Percentiles rank a stretch among this genome's conserved stretches.
Conservation (phyloP, 2,113 vertebrate genomes). For the Amia ocellicauda region DNA sequence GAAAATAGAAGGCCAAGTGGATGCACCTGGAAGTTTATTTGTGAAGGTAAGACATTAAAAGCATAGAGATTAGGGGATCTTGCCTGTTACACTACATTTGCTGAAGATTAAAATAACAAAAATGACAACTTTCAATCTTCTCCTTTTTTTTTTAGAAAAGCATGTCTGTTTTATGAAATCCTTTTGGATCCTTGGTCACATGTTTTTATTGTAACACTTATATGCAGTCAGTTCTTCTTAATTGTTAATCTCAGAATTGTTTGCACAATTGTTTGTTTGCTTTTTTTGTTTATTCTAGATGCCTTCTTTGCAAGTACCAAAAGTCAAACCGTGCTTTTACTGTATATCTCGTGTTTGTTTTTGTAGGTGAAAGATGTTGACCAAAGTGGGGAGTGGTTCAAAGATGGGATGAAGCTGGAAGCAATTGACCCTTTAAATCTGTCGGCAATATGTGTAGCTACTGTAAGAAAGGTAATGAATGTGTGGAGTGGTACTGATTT, state of each 20-base stretch:
- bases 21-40: conserved; percentile 87
- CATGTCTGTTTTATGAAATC: no score
- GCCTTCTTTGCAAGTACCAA: no score
- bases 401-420: conserved; percentile 97
- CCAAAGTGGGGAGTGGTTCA: conserved; percentile 91
- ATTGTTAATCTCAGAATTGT: no score
- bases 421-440: conserved; percentile 98
- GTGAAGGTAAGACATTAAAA: conserved; percentile 76
- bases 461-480: conserved; percentile 92
- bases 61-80: neutral
- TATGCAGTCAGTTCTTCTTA: no score
- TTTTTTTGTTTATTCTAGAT: no score
- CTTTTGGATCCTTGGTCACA: no score
- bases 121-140: no score
- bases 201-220: no score
- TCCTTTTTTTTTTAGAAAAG: neutral
- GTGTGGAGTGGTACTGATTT: no score
- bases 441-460: conserved; percentile 97
- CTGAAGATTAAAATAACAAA: no score
- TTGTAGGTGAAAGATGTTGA: conserved; percentile 90
- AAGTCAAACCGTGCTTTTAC: conserved; percentile 22
- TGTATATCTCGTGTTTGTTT: neutral
- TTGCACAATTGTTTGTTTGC: no score
- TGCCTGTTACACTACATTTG: neutral
- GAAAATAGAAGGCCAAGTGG: conserved; percentile 88